Base-by-base conservation (phyloP, 2,113 vertebrate genomes). In the Cygnus buccinator region DNA sequence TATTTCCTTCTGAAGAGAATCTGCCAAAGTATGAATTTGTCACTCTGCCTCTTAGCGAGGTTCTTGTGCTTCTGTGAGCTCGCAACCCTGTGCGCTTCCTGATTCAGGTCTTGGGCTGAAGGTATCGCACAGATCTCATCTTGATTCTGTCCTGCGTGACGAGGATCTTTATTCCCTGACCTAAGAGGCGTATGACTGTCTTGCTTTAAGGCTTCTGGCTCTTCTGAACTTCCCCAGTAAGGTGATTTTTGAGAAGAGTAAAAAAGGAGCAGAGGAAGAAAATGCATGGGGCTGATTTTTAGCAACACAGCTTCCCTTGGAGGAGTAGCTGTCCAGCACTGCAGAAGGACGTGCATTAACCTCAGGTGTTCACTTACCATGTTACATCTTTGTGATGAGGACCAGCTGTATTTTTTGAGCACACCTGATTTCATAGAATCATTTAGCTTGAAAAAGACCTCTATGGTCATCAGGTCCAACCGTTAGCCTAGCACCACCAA, bases 301-400 rank as follows among this genome's bases (percentile, higher is more conserved):
- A 39, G 37, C 46, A 54, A 22, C 7, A 2, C 31, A 6, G 5
- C 12, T 31, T 71, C 4, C 20, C 21, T 80, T 84, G 50, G 13
- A 58, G 65, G 48, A 77, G 16, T 31, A 81, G 13, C 33, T 48
- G 22, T 29, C 12, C 31, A 6, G 25, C 31, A 22, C 1, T 11
- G 7, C 19, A 11, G 19, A 10, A 6, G 1, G 3, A 5, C 0
- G 1, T n/a, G 14, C 11, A 0, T 62, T 58, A 81, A 44, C 35
- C 15, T 79, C 5, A 0, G 29, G 28, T 21, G 0, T 26, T 33
- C 17, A 0, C 63, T 86, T 70, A 5, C n/a, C 7, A 2, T n/a
- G 3, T 13, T 43, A 12, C 0, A 0, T 6, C 2, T 29, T 9
- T 23, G 5, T 33, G 44, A 28, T 4, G 52, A 46, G 26, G 39